Base-by-base conservation (phyloP, 2,797 vertebrate species). In the Myotis pilosus region DNA sequence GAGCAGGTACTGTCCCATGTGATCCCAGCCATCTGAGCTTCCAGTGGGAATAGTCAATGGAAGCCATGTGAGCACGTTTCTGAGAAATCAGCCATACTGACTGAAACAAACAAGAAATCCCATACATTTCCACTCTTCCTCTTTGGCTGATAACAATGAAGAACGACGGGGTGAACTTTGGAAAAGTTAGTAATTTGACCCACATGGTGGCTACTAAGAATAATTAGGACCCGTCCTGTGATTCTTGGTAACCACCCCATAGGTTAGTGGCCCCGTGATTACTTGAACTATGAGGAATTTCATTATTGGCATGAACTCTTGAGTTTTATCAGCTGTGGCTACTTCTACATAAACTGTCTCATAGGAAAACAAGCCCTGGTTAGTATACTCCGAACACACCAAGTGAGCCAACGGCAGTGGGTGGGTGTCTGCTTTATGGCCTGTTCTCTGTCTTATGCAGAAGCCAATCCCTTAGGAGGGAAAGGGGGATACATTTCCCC, bases 281-380 rank as follows among this genome's bases (percentile, higher is more conserved):
- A 83, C n/a, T 94, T 94, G 81, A 94, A 92, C 92, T 87, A 60
- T 79, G 91, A 94, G 53, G 76, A 96, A 97, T 96, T 94, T 92
- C 82, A 82, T 85, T 74, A 93, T 8, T 95, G 83, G 25, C 55
- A 57, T 16, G 51, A 82, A 49, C 71, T 85, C 87, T 41, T 62
- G 87, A 87, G 60, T 92, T 94, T 92, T 95, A 94, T 87, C 91
- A 87, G 93, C 66, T 94, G 91, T 74, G 87, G 89, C 91, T 95
- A 66, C 76, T 96, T 95, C 69, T 92, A 60, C 11, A 87, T 82
- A 97, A 97, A 94, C 57, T 47, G 36, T 92, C 57, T 93, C 51
- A 81, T 88, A 92, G 87, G 33, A 93, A 89, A 51, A 11, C 36
- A 76, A 95, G 72, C 47, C 53, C 84, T 96, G 80, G 87, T 78